A percentile compares a stretch with the other conserved stretches of the same genome.
These are phyloP conservation scores for Camelus bactrianus DNA, from an alignment of 2,113 vertebrate species.

Conservation along the genomic window DNA sequence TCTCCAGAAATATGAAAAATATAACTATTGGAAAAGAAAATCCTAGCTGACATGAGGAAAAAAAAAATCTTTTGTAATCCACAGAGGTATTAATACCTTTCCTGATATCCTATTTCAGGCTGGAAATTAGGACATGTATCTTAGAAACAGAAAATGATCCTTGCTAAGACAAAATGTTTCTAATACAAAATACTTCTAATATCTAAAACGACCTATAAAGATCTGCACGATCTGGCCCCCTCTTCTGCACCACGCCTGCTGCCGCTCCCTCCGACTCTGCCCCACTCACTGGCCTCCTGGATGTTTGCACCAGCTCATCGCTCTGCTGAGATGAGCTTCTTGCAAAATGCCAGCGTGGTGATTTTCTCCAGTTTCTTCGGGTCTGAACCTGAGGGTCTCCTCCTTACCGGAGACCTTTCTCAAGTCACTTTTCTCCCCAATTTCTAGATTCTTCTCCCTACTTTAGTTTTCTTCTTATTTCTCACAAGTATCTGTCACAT, in stretches of 20 bases:
- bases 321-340: background rate
- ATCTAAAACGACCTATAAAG: background rate
- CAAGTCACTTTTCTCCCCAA: background rate
- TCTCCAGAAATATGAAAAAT: background rate
- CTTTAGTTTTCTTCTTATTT: background rate
- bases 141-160: background rate
- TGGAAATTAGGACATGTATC: background rate
- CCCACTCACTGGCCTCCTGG: background rate
- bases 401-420: background rate
- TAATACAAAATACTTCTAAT: background rate
- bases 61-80: background rate
- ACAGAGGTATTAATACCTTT: background rate
- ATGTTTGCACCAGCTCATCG: background rate
- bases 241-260: background rate
- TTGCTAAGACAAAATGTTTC: background rate
- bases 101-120: background rate
- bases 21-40: background rate
- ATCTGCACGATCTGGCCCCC: rapidly evolving
- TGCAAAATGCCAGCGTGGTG: background rate
- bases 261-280: background rate
- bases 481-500: background rate
- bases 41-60: background rate
- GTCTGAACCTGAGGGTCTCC: background rate
- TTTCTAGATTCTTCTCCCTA: background rate
- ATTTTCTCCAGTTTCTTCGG: background rate